These are phyloP conservation scores for Fringilla coelebs DNA, from an alignment of 2,797 vertebrate genomes.

Conservation along the genomic window DNA sequence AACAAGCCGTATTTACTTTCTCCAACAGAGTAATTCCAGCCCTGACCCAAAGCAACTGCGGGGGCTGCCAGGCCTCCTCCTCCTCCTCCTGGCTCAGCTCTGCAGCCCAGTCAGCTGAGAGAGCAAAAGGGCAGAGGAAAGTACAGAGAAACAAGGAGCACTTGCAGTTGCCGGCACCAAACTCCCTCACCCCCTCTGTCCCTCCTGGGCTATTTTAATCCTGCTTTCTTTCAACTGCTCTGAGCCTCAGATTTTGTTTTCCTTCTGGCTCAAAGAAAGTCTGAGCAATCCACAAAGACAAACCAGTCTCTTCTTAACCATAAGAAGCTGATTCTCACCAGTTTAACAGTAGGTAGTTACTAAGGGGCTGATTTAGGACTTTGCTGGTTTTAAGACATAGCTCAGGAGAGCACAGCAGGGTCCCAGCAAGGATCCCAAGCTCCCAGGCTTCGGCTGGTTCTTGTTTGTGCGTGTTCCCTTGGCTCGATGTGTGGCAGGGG, in stretches of 20 bases:
- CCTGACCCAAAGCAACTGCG: constrained; percentile 5
- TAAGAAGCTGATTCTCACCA: background rate
- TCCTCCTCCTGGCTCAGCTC: constrained; percentile 27
- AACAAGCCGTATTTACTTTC: constrained; percentile 55
- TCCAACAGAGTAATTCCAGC: constrained; percentile 27
- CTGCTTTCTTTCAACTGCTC: constrained; percentile 17
- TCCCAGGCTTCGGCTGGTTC: background rate
- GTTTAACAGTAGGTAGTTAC: background rate
- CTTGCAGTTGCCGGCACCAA: background rate
- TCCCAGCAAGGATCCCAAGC: background rate
- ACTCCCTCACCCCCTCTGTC: background rate
- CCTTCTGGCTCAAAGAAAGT: background rate
- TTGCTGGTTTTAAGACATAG: background rate
- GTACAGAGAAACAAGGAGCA: constrained; percentile 39
- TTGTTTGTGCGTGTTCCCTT: background rate
- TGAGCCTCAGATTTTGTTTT: constrained; percentile 14
- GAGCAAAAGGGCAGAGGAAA: constrained; percentile 56
- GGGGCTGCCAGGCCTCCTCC: background rate
- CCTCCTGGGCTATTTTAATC: constrained; percentile 63
- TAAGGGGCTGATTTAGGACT: background rate
- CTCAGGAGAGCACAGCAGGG: background rate
- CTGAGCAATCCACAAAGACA: background rate
- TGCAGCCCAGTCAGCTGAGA: constrained; percentile 58
- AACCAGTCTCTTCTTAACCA: background rate
- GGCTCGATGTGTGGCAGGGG: background rate